A percentile compares a stretch with the other conserved stretches of the same genome.
Evolutionary conservation across 2,888 invertebrate species (phyloP).

Genomic region (Brenthis daphne): DNA sequence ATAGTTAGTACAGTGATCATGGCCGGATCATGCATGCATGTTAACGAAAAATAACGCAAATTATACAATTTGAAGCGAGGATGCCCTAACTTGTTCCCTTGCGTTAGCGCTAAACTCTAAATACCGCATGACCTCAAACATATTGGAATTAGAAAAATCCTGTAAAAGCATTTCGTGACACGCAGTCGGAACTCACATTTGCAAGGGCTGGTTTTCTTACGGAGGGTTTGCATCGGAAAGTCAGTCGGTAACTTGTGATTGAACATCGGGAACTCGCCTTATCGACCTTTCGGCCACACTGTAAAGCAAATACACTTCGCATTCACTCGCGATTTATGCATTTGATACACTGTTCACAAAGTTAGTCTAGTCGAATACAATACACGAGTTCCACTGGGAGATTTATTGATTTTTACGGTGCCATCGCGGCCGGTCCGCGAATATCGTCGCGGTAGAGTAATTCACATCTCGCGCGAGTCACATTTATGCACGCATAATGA

Average conservation of each 20-base stretch:
- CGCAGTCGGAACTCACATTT: conserved; percentile 89
- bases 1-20: conserved; percentile 56
- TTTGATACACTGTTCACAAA: conserved; percentile 45
- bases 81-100: conserved; percentile 61
- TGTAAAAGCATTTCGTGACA: conserved; percentile 48
- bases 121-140: conserved; percentile 57
- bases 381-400: conserved; percentile 56
- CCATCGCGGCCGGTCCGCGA: conserved; percentile 49
- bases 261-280: conserved; percentile 71
- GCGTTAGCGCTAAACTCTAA: conserved; percentile 68
- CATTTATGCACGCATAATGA: conserved; percentile 37
- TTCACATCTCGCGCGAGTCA: conserved; percentile 45
- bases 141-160: conserved; percentile 51
- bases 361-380: conserved; percentile 54
- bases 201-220: conserved; percentile 96
- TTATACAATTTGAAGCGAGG: conserved; percentile 64
- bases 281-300: conserved; percentile 62
- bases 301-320: conserved; percentile 73
- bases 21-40: conserved; percentile 74
- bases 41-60: conserved; percentile 71
- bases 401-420: conserved; percentile 72
- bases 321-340: conserved; percentile 54
- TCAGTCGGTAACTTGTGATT: conserved; percentile 82
- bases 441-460: conserved; percentile 43
- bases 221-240: conserved; percentile 93